These are phyloP conservation scores for Tribolium castaneum DNA, from an alignment of 1,140 invertebrate species.

Conservation along the genomic window DNA sequence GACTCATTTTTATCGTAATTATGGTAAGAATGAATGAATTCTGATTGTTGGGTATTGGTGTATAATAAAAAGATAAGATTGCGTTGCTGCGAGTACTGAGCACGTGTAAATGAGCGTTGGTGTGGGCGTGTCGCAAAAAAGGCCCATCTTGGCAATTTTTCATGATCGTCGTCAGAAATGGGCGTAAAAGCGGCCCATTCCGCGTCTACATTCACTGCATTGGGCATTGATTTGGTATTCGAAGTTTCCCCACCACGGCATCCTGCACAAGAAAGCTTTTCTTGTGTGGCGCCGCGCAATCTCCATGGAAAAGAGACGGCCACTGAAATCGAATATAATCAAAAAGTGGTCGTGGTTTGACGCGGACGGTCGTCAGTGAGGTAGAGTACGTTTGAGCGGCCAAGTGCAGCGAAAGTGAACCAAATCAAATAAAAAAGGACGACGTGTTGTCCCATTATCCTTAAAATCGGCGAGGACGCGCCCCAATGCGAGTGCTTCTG, in stretches of 20 bases:
- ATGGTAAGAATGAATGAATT: neutral
- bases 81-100: neutral
- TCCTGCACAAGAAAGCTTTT: constrained; percentile 55
- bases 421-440: neutral
- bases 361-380: constrained; percentile 45
- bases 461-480: neutral
- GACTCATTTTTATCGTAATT: neutral
- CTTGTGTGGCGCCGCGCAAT: constrained; percentile 56
- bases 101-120: neutral
- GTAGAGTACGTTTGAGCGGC: constrained; percentile 33
- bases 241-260: constrained; percentile 38
- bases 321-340: constrained; percentile 56
- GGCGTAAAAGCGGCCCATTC: constrained; percentile 37
- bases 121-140: neutral
- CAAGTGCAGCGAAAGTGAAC: constrained; percentile 45
- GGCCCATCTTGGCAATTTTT: constrained; percentile 1
- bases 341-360: constrained; percentile 55
- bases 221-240: constrained; percentile 53
- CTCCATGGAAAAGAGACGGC: constrained; percentile 47
- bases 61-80: neutral
- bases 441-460: constrained; percentile 9
- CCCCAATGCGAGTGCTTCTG: constrained; percentile 58
- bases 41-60: no score
- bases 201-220: constrained; percentile 41
- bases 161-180: neutral